These are phyloP conservation scores for Colaptes auratus DNA, from an alignment of 2,113 vertebrate genomes.

Conservation along the genomic window DNA sequence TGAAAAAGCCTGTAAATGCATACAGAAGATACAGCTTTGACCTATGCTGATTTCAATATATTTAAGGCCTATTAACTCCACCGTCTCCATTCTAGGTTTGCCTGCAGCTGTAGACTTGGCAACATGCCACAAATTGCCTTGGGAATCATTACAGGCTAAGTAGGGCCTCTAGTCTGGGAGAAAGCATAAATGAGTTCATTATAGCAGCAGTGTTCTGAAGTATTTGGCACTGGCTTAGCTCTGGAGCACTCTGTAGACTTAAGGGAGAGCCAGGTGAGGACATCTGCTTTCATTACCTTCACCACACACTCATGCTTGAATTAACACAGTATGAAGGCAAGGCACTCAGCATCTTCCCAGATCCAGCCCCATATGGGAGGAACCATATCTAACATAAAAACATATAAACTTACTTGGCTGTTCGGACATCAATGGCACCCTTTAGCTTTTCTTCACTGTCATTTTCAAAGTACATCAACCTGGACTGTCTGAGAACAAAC, in stretches of 20 bases:
- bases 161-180: conserved; percentile 25
- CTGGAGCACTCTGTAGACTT: neutral
- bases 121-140: neutral
- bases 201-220: conserved; percentile 25
- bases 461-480: conserved; percentile 95
- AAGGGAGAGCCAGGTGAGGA: conserved; percentile 20
- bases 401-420: conserved; percentile 83
- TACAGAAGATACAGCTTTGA: conserved; percentile 7
- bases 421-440: conserved; percentile 90
- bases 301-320: neutral
- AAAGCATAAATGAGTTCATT: conserved; percentile 1
- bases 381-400: neutral
- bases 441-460: conserved; percentile 95
- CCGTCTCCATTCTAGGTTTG: neutral
- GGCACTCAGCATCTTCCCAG: neutral
- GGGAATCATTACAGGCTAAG: conserved; percentile 35
- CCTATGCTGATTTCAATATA: neutral
- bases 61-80: neutral
- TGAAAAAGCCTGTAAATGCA: neutral
- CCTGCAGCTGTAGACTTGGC: conserved; percentile 33
- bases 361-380: neutral
- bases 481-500: conserved; percentile 96
- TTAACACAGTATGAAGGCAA: neutral
- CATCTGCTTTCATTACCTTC: conserved; percentile 13
- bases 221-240: neutral